Conservation (phyloP, 2,113 vertebrate genomes). For the Lophura nycthemera region DNA sequence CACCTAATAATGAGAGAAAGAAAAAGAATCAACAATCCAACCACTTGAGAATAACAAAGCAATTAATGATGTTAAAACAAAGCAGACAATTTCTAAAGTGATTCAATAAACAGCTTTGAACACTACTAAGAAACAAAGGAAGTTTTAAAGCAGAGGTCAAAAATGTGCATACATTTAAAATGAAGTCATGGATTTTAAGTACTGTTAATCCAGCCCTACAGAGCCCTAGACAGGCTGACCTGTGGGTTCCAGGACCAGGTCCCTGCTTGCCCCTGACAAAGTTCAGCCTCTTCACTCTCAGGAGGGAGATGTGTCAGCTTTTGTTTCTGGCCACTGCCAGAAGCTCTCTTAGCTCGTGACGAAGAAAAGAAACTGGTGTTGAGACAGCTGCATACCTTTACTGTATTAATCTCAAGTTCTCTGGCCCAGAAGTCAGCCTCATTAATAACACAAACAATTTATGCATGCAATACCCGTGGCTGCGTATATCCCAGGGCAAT, state of each 20-base stretch:
- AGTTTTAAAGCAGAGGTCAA: not conserved
- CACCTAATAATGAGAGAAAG: accelerated
- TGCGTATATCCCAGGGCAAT: not conserved
- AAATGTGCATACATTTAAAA: not conserved
- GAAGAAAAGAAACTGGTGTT: no score
- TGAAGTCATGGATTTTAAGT: not conserved
- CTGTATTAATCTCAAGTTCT: no score
- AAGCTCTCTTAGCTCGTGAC: not conserved
- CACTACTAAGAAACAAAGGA: not conserved
- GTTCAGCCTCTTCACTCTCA: accelerated
- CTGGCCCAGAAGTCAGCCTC: not conserved
- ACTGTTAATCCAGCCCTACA: not conserved
- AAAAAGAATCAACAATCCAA: not conserved
- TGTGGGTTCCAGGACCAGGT: not conserved
- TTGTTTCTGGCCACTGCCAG: not conserved
- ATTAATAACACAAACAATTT: not conserved
- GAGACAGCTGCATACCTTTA: not conserved
- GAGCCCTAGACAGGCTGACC: accelerated
- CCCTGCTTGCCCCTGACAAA: not conserved
- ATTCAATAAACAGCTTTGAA: not conserved
- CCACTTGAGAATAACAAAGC: not conserved
- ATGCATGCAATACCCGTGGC: accelerated
- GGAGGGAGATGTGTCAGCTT: not conserved
- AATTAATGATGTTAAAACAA: not conserved
- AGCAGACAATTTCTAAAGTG: not conserved